Conservation (phyloP, 2,888 invertebrate genomes). For the Synergus itoensis region DNA sequence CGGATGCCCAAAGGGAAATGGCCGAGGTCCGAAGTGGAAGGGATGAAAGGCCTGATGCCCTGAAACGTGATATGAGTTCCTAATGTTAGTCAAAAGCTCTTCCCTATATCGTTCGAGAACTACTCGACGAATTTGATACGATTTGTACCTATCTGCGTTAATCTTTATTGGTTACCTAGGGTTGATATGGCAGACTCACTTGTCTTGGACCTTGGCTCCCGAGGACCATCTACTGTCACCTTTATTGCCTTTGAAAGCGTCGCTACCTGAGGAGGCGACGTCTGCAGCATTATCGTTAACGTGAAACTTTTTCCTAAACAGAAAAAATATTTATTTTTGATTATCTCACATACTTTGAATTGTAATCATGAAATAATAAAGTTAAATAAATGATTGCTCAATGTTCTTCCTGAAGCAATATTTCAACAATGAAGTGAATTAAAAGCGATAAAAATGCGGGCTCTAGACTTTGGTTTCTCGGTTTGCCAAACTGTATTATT, state of each 20-base stretch:
- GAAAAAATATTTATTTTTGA: background rate
- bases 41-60: slow-evolving; percentile 93
- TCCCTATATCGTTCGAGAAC: background rate
- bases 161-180: background rate
- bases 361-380: background rate
- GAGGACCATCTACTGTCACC: slow-evolving; percentile 74
- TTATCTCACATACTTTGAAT: background rate
- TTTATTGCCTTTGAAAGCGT: slow-evolving; percentile 75
- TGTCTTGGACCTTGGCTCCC: slow-evolving; percentile 75
- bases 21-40: slow-evolving; percentile 91
- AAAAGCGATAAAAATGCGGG: slow-evolving; percentile 69
- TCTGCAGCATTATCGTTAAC: slow-evolving; percentile 76
- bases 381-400: background rate
- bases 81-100: background rate
- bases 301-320: slow-evolving; percentile 76
- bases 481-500: slow-evolving; percentile 70
- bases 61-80: slow-evolving; percentile 64
- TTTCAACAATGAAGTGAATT: slow-evolving; percentile 70
- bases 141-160: background rate
- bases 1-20: slow-evolving; percentile 83
- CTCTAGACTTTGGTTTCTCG: slow-evolving; percentile 63
- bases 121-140: background rate
- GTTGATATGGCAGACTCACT: slow-evolving; percentile 63
- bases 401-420: slow-evolving; percentile 59
- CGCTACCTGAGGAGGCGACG: slow-evolving; percentile 75